Evolutionary conservation across 1,140 invertebrate species (phyloP), one percentile per base, ranked within the genome.

Genomic region (Popillia japonica): DNA sequence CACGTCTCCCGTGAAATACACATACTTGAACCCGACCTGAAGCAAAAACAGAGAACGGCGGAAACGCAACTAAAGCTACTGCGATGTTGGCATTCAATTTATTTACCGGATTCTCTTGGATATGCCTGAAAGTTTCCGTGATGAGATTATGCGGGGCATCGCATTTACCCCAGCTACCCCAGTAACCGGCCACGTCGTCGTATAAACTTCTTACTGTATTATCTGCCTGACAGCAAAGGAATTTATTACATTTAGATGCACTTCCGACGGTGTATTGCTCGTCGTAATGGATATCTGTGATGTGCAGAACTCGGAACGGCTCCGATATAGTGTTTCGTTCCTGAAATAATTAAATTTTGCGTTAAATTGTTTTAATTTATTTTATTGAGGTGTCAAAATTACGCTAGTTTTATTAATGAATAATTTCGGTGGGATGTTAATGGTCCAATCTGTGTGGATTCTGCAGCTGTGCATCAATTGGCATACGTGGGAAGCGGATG

Each of bases 1-100:
- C 2, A 95, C 89, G 83, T 97, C 96, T 6, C 96, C 96, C 17
- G 96, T 96, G 87, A 95, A 96, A 82, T 96, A 93, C 77, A 97
- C 89, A 20, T 91, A 90, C 77, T 95, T 92, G 76, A 94, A 89
- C 86, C 93, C 87, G 87, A 92, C 76, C 40, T 88, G 79, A 64
- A 20, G n/a, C n/a, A n/a, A n/a, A 20, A 10, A 64, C 41, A 40
- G 27, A 40, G n/a, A n/a, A n/a, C n/a, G n/a, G n/a, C 27, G 27
- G 27, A 34, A 34, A 34, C 27, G 4, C 10, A 48, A 6, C 48
- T 17, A n/a, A 55, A 3, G 14, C 48, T n/a, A n/a, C 27, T 4
- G 4, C 27, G 27, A 4, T 4, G 27, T 34, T 34, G 7, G 17
- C 17, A 41, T 41, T n/a, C 3, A 10, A 8, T 41, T 48, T 41